Base-by-base conservation (phyloP, 2,113 vertebrate species). In the Centropus bengalensis region DNA sequence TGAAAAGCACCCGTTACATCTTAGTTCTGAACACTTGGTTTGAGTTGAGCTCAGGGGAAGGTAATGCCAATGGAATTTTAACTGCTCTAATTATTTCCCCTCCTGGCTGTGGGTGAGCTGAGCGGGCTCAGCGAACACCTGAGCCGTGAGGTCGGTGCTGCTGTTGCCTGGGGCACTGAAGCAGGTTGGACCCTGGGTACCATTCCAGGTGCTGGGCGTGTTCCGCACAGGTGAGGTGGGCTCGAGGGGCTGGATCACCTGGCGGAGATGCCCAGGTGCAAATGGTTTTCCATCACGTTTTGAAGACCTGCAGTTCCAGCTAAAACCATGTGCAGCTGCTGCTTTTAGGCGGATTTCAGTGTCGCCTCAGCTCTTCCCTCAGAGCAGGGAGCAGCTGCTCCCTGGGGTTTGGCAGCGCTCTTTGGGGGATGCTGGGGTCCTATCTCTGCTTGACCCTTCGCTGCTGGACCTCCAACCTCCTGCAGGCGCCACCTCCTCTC, bases 141-240 rank as follows among this genome's bases (percentile, higher is more conserved):
- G 70, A 40, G 38, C 4, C 9, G 42, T 47, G 22, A 16, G 63
- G 30, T 36, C 36, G 68, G 55, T 21, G 38, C 30, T 73, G 49
- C 59, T 56, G 28, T 27, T 67, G 42, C 49, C 84, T 68, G 44
- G 52, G 42, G 24, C 10, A 40, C 1, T 8, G 33, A 60, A 36
- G 5, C 13, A 11, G 6, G 1, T 32, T 27, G 55, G 74, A 24
- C 56, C 24, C 52, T 6, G 4, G 17, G 22, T 7, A 22, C 27
- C 4, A 1, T 30, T 21, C 9, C 17, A 21, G 33, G 40, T 1
- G 6, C 2, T 32, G 78, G 22, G 58, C 4, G 2, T 3, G 0
- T 22, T 22, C 9, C 40, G 82, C 27, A 3, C 7, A 19, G 38
- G 49, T 16, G 14, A 7, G 26, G 36, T 14, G 36, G 21, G 22